These are phyloP conservation scores for Galeruca laticollis DNA, from an alignment of 2,888 invertebrate genomes.

Conservation along the genomic window DNA sequence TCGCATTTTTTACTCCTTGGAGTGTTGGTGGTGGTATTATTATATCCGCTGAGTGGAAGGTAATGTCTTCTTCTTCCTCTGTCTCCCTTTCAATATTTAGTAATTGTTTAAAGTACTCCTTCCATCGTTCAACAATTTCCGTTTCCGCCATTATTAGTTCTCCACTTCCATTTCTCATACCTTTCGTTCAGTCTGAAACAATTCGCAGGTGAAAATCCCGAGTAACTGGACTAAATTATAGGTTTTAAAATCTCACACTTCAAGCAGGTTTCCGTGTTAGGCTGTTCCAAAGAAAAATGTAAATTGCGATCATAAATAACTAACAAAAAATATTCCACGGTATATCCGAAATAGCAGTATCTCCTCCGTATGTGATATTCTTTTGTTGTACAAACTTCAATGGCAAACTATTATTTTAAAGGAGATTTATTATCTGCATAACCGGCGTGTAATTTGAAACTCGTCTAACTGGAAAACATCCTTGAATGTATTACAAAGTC, in stretches of 20 bases:
- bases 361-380: neutral
- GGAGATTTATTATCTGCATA: constrained; percentile 1
- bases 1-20: no score
- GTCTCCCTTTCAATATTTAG: no score
- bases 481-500: neutral
- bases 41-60: no score
- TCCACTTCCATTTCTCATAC: no score
- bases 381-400: neutral
- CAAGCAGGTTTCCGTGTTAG: neutral
- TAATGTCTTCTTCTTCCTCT: no score
- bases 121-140: no score
- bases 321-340: neutral
- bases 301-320: neutral
- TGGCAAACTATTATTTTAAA: neutral
- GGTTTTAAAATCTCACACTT: constrained; percentile 1
- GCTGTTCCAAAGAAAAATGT: neutral
- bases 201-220: no score
- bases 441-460: neutral
- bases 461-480: constrained; percentile 2
- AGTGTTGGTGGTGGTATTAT: no score
- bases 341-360: neutral
- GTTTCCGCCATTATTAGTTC: no score
- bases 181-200: no score
- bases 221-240: no score
- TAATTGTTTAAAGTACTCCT: no score